A percentile compares a stretch with the other conserved stretches of the same genome.
Conservation (phyloP, 2,888 invertebrate species). For the Byasa hedistus region DNA sequence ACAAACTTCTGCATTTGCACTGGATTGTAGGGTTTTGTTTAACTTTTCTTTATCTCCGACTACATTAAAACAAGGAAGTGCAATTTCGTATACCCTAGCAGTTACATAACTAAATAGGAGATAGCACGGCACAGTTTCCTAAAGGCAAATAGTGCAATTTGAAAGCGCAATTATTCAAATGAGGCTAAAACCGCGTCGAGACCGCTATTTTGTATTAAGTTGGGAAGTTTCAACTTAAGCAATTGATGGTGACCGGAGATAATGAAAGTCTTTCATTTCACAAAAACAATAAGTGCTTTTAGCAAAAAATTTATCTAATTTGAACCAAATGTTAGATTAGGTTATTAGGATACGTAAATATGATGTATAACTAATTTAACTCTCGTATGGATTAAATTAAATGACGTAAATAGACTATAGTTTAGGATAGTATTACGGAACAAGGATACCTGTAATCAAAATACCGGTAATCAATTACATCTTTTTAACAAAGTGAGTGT, state of each 20-base stretch:
- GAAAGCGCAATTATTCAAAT: conserved; percentile 31
- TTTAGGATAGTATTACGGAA: too few species aligned
- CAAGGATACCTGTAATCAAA: too few species aligned
- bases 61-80: conserved; percentile 20
- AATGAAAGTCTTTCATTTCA: not conserved
- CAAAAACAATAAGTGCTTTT: not conserved
- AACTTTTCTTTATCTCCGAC: conserved; percentile 16
- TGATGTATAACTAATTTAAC: too few species aligned
- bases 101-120: conserved; percentile 29
- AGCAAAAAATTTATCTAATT: too few species aligned
- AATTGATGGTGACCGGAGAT: conserved; percentile 21
- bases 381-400: too few species aligned
- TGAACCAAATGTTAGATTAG: too few species aligned
- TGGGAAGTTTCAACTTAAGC: conserved; percentile 24
- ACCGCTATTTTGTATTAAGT: conserved; percentile 29
- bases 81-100: conserved; percentile 26
- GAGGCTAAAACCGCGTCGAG: conserved; percentile 28
- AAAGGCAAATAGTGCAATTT: conserved; percentile 31
- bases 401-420: too few species aligned
- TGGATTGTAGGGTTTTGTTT: not conserved
- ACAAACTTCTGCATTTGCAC: too few species aligned
- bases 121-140: conserved; percentile 27
- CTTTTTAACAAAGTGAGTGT: too few species aligned
- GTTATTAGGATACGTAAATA: too few species aligned
- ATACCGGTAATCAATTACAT: too few species aligned